Evolutionary conservation across 53 echinoderm and acorn worm species (phyloP), one percentile per base, ranked within the genome.

Genomic region (Arbacia lixula): DNA sequence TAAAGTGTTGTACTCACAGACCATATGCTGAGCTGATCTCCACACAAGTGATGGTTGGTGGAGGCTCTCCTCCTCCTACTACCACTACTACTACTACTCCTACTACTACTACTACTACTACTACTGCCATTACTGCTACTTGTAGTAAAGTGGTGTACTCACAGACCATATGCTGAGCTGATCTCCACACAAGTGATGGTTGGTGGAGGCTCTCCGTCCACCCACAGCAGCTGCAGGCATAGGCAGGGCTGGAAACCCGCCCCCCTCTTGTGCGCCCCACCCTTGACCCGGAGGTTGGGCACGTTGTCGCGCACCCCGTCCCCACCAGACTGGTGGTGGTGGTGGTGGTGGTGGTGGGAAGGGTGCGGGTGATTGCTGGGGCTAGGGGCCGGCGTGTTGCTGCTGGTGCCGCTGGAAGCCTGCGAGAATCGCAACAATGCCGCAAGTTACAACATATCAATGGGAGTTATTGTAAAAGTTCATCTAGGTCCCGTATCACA

Each of bases 141-240:
- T n/a, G 6, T 0, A 56, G 9, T n/a, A 26, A 56, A 30, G 5
- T 67, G 50, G 16, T 51, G 40, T 60, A 89, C 94, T 98, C 71
- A 97, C 97, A 97, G 82, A 52, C 98, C 98, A 87, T 98, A 98
- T 19, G 87, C 87, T 32, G 97, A 94, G 78, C 92, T 98, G 82
- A 93, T 88, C 56, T 92, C 86, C 72, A 94, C 82, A 46, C 90
- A 72, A 16, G 98, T 98, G 33, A 98, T 88, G 50, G 88, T 85
- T 30, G 98, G 88, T n/a, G 98, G 98, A 34, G 94, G 83, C 57
- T 98, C 98, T 4, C 94, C 98, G 29, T 98, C 98, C 38, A 94
- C 88, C 98, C 94, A 94, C 10, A 94, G 79, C 6, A 94, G 84
- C 89, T 94, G 98, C 40, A 91, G 85, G 71, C 89, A 89, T 6